A percentile compares a stretch with the other conserved stretches of the same genome.
phyloP scores from a whole-genome alignment of 2,113 vertebrate genomes.

The Zosterops japonicus region DNA sequence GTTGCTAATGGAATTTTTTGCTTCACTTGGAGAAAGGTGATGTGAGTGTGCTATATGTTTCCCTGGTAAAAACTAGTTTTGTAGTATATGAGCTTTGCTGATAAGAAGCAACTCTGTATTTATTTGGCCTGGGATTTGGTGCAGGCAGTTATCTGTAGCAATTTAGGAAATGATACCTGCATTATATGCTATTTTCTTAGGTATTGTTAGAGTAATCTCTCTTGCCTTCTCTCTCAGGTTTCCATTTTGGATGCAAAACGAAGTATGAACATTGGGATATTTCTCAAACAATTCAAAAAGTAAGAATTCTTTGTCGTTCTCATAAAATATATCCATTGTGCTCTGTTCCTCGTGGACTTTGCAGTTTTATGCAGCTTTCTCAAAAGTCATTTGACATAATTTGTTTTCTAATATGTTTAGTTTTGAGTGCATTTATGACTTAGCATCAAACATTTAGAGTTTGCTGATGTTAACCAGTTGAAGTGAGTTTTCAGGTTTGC shows the following conservation, averaged over 20 bases:
- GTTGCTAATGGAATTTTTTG: background rate
- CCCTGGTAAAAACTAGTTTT: background rate
- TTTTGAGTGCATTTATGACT: background rate
- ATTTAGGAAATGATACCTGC: background rate
- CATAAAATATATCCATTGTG: background rate
- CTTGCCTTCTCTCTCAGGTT: conserved; percentile 75
- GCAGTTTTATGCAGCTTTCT: background rate
- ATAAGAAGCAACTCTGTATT: background rate
- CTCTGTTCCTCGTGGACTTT: background rate
- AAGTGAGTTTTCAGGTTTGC: background rate
- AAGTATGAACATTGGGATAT: conserved; percentile 97
- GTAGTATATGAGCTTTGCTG: background rate
- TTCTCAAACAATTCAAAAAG: conserved; percentile 98
- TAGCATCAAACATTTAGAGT: background rate
- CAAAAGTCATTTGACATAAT: background rate
- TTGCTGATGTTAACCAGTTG: background rate
- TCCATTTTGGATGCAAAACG: conserved; percentile 94
- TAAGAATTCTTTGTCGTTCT: conserved; percentile 72
- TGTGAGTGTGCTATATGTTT: background rate
- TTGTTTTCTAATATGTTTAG: background rate
- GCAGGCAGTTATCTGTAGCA: background rate
- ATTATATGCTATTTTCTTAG: background rate
- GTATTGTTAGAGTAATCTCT: background rate
- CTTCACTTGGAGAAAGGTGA: background rate
- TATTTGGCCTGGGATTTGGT: background rate